Conservation (phyloP, 1,140 invertebrate species). For the Drosophila suzukii region DNA sequence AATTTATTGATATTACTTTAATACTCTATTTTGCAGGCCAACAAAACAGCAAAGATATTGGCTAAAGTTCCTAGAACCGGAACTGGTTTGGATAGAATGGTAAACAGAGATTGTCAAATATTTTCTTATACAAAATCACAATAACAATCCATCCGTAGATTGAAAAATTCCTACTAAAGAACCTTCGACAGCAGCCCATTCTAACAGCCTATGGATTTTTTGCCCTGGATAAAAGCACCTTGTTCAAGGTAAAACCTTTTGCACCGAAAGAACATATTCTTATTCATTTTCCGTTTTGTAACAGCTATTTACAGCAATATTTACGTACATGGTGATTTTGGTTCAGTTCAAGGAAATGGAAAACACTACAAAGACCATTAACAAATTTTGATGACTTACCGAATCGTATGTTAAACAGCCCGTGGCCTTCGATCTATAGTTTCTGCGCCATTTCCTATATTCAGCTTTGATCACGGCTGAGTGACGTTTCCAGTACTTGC, state of each 20-base stretch:
- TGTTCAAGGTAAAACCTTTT: slow-evolving; percentile 67
- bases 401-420: slow-evolving; percentile 90
- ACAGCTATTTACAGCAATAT: slow-evolving; percentile 77
- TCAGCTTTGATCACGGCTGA: slow-evolving; percentile 98
- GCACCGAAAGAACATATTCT: background rate
- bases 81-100: slow-evolving; percentile 70
- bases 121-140: background rate
- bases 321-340: slow-evolving; percentile 80
- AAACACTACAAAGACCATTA: slow-evolving; percentile 58
- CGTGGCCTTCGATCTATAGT: slow-evolving; percentile 93
- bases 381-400: slow-evolving; percentile 85
- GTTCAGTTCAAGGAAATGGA: slow-evolving; percentile 81
- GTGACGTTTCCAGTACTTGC: slow-evolving; percentile 98
- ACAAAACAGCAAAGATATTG: slow-evolving; percentile 78
- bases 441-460: slow-evolving; percentile 99
- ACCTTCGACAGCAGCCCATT: slow-evolving; percentile 71
- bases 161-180: slow-evolving; percentile 78
- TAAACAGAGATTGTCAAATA: slow-evolving; percentile 5
- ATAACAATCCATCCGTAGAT: slow-evolving; percentile 35
- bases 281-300: background rate
- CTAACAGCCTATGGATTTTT: slow-evolving; percentile 80
- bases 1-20: background rate
- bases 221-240: slow-evolving; percentile 69
- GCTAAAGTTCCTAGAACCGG: slow-evolving; percentile 68
- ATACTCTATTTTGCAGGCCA: slow-evolving; percentile 60